Percentiles rank a stretch among this genome's conserved stretches.
Conservation (phyloP, 2,797 vertebrate species). For the Tapera naevia region DNA sequence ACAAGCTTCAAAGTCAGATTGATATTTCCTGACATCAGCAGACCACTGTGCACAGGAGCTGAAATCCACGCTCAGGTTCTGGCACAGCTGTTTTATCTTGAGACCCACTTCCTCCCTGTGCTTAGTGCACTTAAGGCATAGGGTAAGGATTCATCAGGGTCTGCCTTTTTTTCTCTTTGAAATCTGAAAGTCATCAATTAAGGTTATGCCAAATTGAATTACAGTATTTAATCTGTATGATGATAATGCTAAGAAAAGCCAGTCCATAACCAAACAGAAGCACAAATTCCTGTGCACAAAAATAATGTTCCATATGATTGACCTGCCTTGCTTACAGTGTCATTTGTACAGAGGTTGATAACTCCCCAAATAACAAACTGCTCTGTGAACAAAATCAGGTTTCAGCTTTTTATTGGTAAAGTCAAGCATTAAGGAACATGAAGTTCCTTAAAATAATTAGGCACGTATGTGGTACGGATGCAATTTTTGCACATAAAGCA, state of each 20-base stretch:
- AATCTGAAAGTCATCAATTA: background rate
- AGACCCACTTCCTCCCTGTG: background rate
- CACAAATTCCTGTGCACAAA: background rate
- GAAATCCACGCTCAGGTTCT: background rate
- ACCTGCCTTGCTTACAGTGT: background rate
- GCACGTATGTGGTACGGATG: background rate
- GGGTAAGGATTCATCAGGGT: background rate
- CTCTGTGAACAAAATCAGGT: background rate
- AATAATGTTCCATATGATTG: rapidly evolving
- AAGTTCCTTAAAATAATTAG: background rate
- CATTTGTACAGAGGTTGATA: background rate
- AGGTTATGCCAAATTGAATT: background rate
- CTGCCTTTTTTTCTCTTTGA: background rate
- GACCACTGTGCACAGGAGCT: background rate
- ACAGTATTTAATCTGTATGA: background rate
- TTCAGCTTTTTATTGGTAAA: background rate
- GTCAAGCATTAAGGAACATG: background rate
- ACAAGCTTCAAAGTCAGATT: background rate
- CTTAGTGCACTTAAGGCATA: background rate
- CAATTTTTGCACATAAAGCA: background rate
- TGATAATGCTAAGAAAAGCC: background rate
- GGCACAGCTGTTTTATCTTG: background rate
- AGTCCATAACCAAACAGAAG: background rate
- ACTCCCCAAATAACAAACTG: background rate
- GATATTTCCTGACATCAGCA: background rate